These are phyloP conservation scores for Oncorhynchus nerka DNA, from an alignment of 2,113 vertebrate genomes.

Conservation along the genomic window DNA sequence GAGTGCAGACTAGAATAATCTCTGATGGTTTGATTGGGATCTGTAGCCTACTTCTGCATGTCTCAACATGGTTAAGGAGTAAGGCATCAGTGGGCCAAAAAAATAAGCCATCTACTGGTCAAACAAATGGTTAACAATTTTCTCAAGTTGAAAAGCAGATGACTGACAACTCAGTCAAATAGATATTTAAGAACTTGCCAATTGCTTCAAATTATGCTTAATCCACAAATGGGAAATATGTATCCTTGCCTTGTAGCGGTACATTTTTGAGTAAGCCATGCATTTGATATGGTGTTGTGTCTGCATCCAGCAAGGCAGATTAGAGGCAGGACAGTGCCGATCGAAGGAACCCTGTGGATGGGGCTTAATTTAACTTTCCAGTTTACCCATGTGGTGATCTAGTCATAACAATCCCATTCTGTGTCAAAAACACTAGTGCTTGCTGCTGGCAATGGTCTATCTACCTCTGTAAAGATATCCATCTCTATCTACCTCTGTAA, in stretches of 20 bases:
- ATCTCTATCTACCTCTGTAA: not conserved
- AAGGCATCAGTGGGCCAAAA: no score
- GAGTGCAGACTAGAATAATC: not conserved
- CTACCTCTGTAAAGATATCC: no score
- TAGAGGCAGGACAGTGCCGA: not conserved
- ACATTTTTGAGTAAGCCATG: not conserved
- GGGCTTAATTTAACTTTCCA: conserved; percentile 14
- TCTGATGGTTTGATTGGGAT: not conserved
- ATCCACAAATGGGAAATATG: not conserved
- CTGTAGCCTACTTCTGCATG: not conserved
- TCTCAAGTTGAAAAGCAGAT: not conserved
- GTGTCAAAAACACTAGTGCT: not conserved
- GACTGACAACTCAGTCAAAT: not conserved
- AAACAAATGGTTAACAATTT: not conserved
- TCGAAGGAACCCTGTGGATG: not conserved
- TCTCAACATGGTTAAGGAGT: no score
- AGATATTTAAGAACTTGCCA: not conserved
- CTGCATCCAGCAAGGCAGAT: not conserved
- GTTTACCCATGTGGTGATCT: conserved; percentile 18
- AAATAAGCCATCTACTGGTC: no score
- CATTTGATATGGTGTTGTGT: conserved; percentile 21
- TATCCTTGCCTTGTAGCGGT: not conserved
- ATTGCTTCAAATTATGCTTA: not conserved
- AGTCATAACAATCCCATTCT: conserved; percentile 14
- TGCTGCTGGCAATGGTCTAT: not conserved